Conservation (phyloP, 2,113 vertebrate species). For the Phylloscopus trochiloides region DNA sequence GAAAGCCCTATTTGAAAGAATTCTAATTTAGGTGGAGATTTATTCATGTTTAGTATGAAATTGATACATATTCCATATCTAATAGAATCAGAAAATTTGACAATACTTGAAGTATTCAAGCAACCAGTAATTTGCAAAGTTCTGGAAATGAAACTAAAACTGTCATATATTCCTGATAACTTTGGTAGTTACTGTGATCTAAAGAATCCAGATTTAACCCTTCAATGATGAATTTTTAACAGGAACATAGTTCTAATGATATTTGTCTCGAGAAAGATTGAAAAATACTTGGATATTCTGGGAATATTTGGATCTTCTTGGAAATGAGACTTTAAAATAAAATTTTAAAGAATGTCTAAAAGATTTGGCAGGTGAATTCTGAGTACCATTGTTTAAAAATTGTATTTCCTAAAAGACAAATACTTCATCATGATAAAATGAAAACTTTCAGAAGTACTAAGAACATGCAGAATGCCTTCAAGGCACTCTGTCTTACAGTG, state of each 20-base stretch:
- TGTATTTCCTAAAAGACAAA: background rate
- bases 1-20: background rate
- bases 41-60: background rate
- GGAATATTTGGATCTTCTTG: background rate
- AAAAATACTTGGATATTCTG: background rate
- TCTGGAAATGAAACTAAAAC: background rate
- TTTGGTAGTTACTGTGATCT: background rate
- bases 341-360: background rate
- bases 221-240: background rate
- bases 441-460: background rate
- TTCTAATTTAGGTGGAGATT: background rate
- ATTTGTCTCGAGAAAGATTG: background rate
- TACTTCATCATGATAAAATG: background rate
- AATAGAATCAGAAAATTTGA: background rate
- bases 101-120: background rate
- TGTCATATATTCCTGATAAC: background rate
- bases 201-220: background rate
- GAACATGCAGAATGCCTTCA: fast-evolving
- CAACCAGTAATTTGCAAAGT: background rate
- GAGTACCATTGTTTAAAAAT: background rate
- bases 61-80: background rate
- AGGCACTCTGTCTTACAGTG: background rate
- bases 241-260: background rate
- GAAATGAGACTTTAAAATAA: background rate
- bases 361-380: background rate